Conservation (phyloP, 2,888 invertebrate genomes). For the Catocala nupta region DNA sequence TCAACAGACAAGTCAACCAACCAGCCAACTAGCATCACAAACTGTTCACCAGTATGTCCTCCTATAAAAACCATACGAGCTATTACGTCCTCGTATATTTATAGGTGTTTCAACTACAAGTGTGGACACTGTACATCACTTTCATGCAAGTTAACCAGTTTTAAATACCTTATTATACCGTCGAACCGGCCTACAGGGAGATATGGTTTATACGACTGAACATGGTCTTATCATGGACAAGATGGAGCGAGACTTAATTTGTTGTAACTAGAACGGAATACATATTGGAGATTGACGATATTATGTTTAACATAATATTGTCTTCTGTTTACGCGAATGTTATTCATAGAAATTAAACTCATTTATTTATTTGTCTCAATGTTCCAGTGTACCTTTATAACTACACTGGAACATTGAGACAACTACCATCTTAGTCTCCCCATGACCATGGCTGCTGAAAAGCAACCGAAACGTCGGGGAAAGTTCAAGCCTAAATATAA, state of each 20-base stretch:
- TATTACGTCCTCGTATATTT: slow-evolving; percentile 50
- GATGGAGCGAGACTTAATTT: background rate
- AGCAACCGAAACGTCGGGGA: too few species aligned
- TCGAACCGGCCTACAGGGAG: slow-evolving; percentile 1
- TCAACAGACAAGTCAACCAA: slow-evolving; percentile 10
- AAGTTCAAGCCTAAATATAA: too few species aligned
- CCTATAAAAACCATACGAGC: slow-evolving; percentile 22
- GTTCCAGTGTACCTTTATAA: too few species aligned
- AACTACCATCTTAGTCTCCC: too few species aligned
- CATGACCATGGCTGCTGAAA: too few species aligned
- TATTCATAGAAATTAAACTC: too few species aligned
- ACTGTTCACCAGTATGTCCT: slow-evolving; percentile 5
- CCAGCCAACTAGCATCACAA: background rate
- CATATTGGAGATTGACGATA: too few species aligned
- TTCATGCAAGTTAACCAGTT: slow-evolving; percentile 51
- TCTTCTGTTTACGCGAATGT: too few species aligned
- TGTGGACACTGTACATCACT: slow-evolving; percentile 60
- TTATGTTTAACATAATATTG: too few species aligned
- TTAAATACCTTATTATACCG: slow-evolving; percentile 50
- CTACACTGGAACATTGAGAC: too few species aligned
- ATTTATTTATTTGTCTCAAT: too few species aligned
- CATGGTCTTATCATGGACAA: background rate
- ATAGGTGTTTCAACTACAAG: slow-evolving; percentile 54
- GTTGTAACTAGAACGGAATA: background rate
- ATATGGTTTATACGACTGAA: slow-evolving; percentile 4